Conservation (phyloP, 2,888 invertebrate species). For the Napeogenes sylphis region DNA sequence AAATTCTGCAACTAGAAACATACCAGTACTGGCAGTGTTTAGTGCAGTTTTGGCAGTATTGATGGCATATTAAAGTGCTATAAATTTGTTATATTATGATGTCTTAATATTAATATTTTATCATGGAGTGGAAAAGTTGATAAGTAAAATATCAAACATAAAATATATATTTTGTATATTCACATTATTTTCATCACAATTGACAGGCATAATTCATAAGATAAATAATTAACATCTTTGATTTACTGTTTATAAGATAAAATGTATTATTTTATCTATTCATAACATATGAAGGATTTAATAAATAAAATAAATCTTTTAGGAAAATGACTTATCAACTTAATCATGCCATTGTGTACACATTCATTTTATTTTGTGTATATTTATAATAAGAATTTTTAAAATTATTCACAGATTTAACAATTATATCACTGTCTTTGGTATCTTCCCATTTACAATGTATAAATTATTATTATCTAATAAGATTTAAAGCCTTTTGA, state of each 20-base stretch:
- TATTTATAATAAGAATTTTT: neutral
- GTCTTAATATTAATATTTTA: constrained; percentile 7
- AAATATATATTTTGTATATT: too few relatives aligned
- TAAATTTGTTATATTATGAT: constrained; percentile 7
- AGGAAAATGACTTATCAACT: too few relatives aligned
- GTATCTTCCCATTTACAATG: neutral
- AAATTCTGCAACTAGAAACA: constrained; percentile 51
- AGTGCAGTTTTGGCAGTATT: constrained; percentile 38
- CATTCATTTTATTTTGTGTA: too few relatives aligned
- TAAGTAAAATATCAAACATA: too few relatives aligned
- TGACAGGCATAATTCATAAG: too few relatives aligned
- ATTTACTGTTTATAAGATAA: too few relatives aligned
- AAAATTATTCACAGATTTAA: neutral
- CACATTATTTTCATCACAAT: too few relatives aligned
- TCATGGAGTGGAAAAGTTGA: neutral
- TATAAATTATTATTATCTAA: neutral
- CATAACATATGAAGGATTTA: too few relatives aligned
- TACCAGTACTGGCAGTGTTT: constrained; percentile 50
- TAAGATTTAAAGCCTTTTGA: constrained; percentile 1
- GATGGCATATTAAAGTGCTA: constrained; percentile 26
- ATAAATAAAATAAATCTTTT: too few relatives aligned
- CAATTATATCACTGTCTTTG: constrained; percentile 5
- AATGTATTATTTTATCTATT: too few relatives aligned
- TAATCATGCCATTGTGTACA: too few relatives aligned
- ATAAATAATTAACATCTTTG: too few relatives aligned